Conservation (phyloP, 2,113 vertebrate species). For the Onychostoma macrolepis region DNA sequence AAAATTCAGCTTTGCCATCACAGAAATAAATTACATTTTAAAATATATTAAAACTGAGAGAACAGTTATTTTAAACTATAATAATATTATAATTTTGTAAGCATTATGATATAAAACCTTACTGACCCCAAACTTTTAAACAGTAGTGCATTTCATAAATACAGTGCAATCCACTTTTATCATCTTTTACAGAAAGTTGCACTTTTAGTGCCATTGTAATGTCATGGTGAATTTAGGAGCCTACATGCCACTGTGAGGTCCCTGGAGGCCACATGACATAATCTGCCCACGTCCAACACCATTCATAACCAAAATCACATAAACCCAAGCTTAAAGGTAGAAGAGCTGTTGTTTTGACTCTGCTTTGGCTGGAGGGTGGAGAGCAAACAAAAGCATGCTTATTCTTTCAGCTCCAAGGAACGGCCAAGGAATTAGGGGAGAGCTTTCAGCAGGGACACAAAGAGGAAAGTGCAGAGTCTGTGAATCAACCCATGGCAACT, state of each 20-base stretch:
- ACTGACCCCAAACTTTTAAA: background rate
- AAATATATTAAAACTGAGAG: background rate
- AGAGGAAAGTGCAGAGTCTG: slow-evolving; percentile 35
- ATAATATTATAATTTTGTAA: background rate
- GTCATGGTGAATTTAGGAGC: background rate
- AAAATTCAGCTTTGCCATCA: background rate
- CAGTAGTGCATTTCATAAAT: background rate
- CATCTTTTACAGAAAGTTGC: background rate
- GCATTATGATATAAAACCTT: background rate
- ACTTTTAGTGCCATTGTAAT: background rate
- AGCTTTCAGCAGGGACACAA: slow-evolving; percentile 35
- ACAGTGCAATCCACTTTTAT: background rate
- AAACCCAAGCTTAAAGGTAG: slow-evolving; percentile 27
- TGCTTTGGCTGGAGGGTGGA: slow-evolving; percentile 18
- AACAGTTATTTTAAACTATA: background rate
- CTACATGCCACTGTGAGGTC: background rate
- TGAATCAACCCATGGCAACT: slow-evolving; percentile 44
- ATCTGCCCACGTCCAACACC: slow-evolving; percentile 16
- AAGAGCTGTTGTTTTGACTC: slow-evolving; percentile 32
- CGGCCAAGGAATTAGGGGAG: slow-evolving; percentile 41
- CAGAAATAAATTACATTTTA: background rate
- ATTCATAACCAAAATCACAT: slow-evolving; percentile 35
- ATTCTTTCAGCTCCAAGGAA: slow-evolving; percentile 42
- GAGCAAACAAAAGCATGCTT: slow-evolving; percentile 54
- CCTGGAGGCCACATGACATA: slow-evolving; percentile 27